Base-by-base conservation (phyloP, 2,797 vertebrate genomes). In the Squalus acanthias region DNA sequence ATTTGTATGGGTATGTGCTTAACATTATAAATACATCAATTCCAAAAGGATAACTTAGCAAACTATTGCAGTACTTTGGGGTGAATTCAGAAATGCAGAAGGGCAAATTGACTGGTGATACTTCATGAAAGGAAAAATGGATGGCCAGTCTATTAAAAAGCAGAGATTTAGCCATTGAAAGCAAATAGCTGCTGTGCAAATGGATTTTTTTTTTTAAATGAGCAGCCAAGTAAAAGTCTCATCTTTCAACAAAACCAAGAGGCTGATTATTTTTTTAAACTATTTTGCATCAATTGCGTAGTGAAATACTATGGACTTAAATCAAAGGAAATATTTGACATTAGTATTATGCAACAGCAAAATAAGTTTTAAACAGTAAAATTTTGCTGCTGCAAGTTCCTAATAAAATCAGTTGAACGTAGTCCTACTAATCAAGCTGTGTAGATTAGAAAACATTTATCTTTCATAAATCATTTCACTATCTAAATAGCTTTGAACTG, bases 131-230 rank as follows among this genome's bases (percentile, higher is more conserved):
- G 53, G 24, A 13, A 89, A 88, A 88, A 53, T 24, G 9, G 88
- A 63, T 63, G 57, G 88, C 29, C 63, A 3, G 65, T 69, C n/a
- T 3, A 93, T 69, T 69, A 7, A 93, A 67, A 93, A 93, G 6
- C 9, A 89, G 6, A 63, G 60, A 57, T 53, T 50, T 8, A 33
- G 60, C 26, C 57, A 89, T 15, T 63, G 88, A 91, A 91, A 91
- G 88, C 88, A 91, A 87, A 91, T 91, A 96, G 76, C 53, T 53
- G 57, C n/a, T 76, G 96, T 85, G 53, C 96, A 57, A 96, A 39
- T 85, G 69, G 20, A 96, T 72, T 76, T 50, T 96, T 53, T n/a
- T 69, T 70, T 69, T 33, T 7, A 46, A 95, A 26, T 33, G 24
- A 96, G 17, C 57, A 76, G 26, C n/a, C 33, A 24, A 53, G 26